Base-by-base conservation (phyloP, 2,888 invertebrate species). In the Dastarcus helophoroides region DNA sequence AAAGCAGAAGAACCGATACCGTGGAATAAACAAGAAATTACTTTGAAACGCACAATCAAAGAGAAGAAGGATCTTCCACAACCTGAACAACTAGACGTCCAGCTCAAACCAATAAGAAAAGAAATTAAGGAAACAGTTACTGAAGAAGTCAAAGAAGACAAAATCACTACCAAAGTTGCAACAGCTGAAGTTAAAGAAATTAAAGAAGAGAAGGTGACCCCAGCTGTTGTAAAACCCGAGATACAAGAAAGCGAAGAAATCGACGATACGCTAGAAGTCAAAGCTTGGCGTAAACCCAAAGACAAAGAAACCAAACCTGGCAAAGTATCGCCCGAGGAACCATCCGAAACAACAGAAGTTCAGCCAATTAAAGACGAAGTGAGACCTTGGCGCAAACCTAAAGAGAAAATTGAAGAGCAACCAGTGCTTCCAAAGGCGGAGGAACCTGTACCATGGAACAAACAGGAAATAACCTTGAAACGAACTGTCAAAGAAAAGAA, bases 21-120 rank as follows among this genome's bases (percentile, higher is more conserved):
- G 3, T 70, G 70, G 71, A 78, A 68, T 3, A 68, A 77, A 46
- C 73, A 78, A 54, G 64, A 65, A 35, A 58, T 69, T 8, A 57
- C 47, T 11, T 44, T 71, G n/a, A 71, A 68, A 33, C 57, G 50
- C 37, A 44, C 59, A 1, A 52, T 45, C 32, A 46, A 50, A 5
- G 49, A 53, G 21, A 51, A 41, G 33, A 60, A 59, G 6, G 42
- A 41, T 31, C 16, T 12, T 23, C 15, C 19, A 19, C 21, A 12
- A 23, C 19, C 25, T 39, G 40, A 16, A 19, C 40, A 25, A 37
- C 33, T 11, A 42, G 50, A 36, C 45, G 62, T 68, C 26, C 56
- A 51, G 26, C 55, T 58, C 11, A 65, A 53, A 65, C 71, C 67
- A 48, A 67, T 66, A 3, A 25, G n/a, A 16, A 29, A 29, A 31